Conservation (phyloP, 2,797 vertebrate genomes). For the Neosilurus hyrtlii region DNA sequence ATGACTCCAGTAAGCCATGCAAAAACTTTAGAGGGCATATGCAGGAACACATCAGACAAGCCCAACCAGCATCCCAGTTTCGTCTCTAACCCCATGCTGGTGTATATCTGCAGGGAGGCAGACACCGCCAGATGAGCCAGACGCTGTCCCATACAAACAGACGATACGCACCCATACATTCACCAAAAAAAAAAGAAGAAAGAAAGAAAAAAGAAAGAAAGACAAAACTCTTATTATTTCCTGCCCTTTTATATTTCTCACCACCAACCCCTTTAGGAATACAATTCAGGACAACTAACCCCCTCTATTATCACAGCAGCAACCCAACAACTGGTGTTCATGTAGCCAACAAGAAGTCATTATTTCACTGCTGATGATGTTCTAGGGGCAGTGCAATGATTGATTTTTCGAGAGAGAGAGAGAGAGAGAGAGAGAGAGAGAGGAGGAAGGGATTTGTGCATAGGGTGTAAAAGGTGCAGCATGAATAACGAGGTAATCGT, state of each 20-base stretch:
- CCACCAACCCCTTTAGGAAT: conserved; percentile 47
- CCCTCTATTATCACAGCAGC: conserved; percentile 40
- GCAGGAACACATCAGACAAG: not conserved
- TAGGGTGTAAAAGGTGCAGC: not conserved
- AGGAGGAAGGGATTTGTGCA: conserved; percentile 15
- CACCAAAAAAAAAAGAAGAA: conserved; percentile 3
- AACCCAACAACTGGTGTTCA: conserved; percentile 18
- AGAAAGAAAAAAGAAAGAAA: not conserved
- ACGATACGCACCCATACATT: conserved; percentile 24
- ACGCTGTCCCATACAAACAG: conserved; percentile 26
- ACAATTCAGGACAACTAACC: conserved; percentile 47
- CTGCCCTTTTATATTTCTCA: conserved; percentile 14
- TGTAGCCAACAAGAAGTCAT: conserved; percentile 22
- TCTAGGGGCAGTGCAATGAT: conserved; percentile 22
- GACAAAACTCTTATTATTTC: conserved; percentile 19
- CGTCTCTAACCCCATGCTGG: not conserved
- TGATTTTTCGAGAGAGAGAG: conserved; percentile 53
- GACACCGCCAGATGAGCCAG: conserved; percentile 24
- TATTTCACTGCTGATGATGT: conserved; percentile 35
- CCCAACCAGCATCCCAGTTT: not conserved
- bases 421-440: conserved; percentile 14
- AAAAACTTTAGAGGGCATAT: not conserved
- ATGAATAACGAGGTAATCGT: conserved; percentile 26
- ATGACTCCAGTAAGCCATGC: not conserved
- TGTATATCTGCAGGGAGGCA: conserved; percentile 27